A percentile compares a stretch with the other conserved stretches of the same genome.
Conservation (phyloP, 2,888 invertebrate species). For the Teleogryllus oceanicus region DNA sequence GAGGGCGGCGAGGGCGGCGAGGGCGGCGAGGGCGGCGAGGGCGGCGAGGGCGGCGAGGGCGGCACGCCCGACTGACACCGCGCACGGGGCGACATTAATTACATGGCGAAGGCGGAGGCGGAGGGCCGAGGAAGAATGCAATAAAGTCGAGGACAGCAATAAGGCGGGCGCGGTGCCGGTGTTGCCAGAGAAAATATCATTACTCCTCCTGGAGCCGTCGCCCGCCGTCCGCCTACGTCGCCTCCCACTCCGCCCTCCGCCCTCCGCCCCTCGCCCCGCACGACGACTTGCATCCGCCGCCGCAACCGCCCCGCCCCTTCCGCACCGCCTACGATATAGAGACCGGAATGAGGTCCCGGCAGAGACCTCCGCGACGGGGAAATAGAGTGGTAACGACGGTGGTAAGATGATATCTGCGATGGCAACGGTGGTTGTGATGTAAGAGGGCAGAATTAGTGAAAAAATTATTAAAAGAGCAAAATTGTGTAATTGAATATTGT, state of each 20-base stretch:
- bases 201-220: background rate
- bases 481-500: too few relatives aligned
- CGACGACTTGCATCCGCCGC: background rate
- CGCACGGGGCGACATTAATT: constrained; percentile 18
- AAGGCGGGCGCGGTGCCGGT: constrained; percentile 10
- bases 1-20: background rate
- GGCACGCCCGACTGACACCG: background rate
- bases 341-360: too few relatives aligned
- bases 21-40: background rate
- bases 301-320: background rate
- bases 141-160: constrained; percentile 18
- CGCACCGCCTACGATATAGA: too few relatives aligned
- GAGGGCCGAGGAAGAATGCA: constrained; percentile 1
- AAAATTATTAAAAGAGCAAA: too few relatives aligned
- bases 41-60: background rate
- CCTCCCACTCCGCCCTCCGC: background rate
- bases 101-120: background rate
- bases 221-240: background rate
- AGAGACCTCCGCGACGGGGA: too few relatives aligned
- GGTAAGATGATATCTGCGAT: too few relatives aligned
- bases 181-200: constrained; percentile 18
- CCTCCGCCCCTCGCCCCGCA: background rate
- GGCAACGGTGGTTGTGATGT: too few relatives aligned
- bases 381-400: too few relatives aligned
- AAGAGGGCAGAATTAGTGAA: too few relatives aligned